Conservation (phyloP, 2,113 vertebrate genomes). For the Grammomys dolichurus region DNA sequence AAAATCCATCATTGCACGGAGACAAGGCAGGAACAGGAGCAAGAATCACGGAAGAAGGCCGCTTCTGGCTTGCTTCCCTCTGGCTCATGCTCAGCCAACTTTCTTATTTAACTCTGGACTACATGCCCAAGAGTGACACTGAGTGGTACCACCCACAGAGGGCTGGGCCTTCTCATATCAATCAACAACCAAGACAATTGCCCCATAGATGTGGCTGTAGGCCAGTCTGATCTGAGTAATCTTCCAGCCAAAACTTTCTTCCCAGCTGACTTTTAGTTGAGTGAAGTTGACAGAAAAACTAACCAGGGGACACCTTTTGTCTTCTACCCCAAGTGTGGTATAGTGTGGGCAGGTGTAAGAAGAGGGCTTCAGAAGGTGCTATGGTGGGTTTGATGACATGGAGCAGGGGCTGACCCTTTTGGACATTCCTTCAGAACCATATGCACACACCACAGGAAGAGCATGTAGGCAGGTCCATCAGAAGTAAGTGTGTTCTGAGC, state of each 20-base stretch:
- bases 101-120: not conserved
- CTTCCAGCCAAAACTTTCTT: not conserved
- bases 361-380: not conserved
- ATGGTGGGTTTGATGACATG: not conserved
- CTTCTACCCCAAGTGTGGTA: not conserved
- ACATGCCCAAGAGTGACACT: too few species aligned
- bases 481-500: slow-evolving; percentile 46
- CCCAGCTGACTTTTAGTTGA: not conserved
- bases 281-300: not conserved
- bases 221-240: not conserved
- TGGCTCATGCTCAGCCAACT: not conserved
- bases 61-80: not conserved
- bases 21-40: not conserved
- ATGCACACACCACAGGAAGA: not conserved
- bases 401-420: too few species aligned
- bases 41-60: not conserved
- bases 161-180: not conserved
- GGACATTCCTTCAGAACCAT: not conserved
- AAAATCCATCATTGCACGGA: not conserved
- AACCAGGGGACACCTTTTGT: not conserved
- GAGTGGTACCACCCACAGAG: not conserved
- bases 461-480: not conserved
- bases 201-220: not conserved
- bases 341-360: not conserved
- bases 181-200: not conserved